Evolutionary conservation across 2,797 vertebrate species (phyloP), one percentile per base, ranked within the genome.

Genomic region (Eidolon dupreanum): DNA sequence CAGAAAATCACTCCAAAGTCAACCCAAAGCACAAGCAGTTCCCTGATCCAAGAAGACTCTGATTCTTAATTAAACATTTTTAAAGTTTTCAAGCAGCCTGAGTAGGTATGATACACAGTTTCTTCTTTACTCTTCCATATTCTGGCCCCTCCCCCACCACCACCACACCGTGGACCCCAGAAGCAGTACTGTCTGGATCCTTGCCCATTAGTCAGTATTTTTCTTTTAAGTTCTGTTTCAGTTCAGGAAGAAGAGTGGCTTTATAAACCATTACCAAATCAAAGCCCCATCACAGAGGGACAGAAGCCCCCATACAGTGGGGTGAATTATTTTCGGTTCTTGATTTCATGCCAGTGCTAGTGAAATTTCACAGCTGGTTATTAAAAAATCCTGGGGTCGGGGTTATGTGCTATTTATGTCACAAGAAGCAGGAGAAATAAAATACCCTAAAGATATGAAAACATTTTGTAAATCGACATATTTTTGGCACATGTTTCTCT

Each of bases 341-440:
- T 93, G 95, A 96, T 88, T 97, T 90, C 95, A 77, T 68, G 75
- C 95, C 92, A 88, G 90, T 66, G 83, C 75, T 91, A 95, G 96
- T 97, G 97, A 97, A 92, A 97, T 93, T 91, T 98, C 94, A 94
- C 96, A 98, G 96, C 96, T 96, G 96, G 93, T 95, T 97, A 94
- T 96, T 96, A 88, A 94, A 96, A 95, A 94, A 70, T 81, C 68
- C 51, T 6, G 2, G 63, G 86, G 90, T 90, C 81, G 51, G 81
- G 81, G 66, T 95, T 95, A 65, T 78, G n/a, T 19, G 71, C 95
- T 96, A 93, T 96, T 97, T 96, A 88, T 96, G 94, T 96, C 75
- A 78, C 71, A 95, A 95, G 89, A 95, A 94, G 59, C 75, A 82
- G 71, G 61, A 97, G 93, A 94, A 86, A 94, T 94, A 94, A 96